Percentiles rank a stretch among this genome's conserved stretches.
phyloP scores from a whole-genome alignment of 2,888 invertebrate genomes.

The Anorthoa munda region DNA sequence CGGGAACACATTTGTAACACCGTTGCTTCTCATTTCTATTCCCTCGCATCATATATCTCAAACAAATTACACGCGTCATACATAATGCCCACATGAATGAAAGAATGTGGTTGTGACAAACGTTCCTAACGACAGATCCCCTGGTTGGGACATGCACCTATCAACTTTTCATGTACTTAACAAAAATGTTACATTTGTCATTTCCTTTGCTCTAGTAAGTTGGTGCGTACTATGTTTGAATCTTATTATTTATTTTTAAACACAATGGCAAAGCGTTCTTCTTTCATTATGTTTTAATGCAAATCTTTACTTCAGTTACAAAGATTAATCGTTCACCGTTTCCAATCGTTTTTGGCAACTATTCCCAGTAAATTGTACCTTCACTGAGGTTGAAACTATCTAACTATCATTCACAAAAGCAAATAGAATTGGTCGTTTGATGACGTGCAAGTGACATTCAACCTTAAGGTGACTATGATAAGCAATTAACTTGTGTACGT shows the following conservation, averaged over 20 bases:
- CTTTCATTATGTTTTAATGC: too few relatives aligned
- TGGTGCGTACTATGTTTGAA: neutral
- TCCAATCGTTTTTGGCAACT: too few relatives aligned
- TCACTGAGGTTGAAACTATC: too few relatives aligned
- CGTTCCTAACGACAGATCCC: neutral
- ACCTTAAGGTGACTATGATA: neutral
- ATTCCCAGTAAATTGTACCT: too few relatives aligned
- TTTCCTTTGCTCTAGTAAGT: neutral
- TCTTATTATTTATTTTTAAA: neutral
- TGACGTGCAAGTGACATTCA: neutral
- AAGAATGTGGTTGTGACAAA: neutral
- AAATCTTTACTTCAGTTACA: too few relatives aligned
- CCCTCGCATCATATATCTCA: neutral
- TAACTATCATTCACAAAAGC: too few relatives aligned
- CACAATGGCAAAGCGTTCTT: too few relatives aligned
- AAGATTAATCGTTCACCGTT: too few relatives aligned
- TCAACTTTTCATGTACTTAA: constrained; percentile 4
- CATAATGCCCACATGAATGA: neutral
- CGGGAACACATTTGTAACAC: neutral
- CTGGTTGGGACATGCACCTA: too few relatives aligned
- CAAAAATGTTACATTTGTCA: neutral
- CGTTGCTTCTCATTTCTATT: neutral
- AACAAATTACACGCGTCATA: constrained; percentile 10
- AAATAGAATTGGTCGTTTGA: too few relatives aligned
- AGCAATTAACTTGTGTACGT: too few relatives aligned